A percentile compares a stretch with the other conserved stretches of the same genome.
phyloP scores from a whole-genome alignment of 2,113 vertebrate genomes.

The Coryphaenoides rupestris region DNA sequence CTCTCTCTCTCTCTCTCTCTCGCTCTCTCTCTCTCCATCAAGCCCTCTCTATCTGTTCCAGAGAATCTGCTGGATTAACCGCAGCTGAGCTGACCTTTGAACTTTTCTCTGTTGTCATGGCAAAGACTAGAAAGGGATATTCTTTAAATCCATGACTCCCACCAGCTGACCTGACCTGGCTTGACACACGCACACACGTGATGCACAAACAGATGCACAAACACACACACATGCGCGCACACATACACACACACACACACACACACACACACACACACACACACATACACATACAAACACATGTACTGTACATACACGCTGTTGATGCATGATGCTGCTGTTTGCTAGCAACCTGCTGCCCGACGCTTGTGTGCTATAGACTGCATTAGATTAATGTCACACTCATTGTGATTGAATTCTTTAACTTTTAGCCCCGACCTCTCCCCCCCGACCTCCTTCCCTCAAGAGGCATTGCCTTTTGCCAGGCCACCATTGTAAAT shows the following conservation, averaged over 20 bases:
- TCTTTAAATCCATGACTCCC: slow-evolving; percentile 37
- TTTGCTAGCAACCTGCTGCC: no score
- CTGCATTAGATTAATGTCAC: no score
- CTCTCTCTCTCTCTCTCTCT: neutral
- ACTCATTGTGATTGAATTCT: no score
- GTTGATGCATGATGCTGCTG: no score
- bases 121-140: slow-evolving; percentile 45
- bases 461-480: no score
- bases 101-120: slow-evolving; percentile 53
- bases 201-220: neutral
- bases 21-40: slow-evolving; percentile 2
- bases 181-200: slow-evolving; percentile 1
- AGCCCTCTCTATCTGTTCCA: slow-evolving; percentile 31
- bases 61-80: slow-evolving; percentile 57
- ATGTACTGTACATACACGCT: no score
- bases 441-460: no score
- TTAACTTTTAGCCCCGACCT: no score
- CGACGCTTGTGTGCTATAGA: no score
- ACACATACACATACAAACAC: no score
- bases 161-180: neutral
- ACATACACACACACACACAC: slow-evolving; percentile 6
- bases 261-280: neutral
- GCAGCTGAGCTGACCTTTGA: slow-evolving; percentile 45
- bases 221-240: slow-evolving; percentile 1
- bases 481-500: no score